Conservation (phyloP, 92 coral and sea anemone species). For the Zoanthus sansibaricus region DNA sequence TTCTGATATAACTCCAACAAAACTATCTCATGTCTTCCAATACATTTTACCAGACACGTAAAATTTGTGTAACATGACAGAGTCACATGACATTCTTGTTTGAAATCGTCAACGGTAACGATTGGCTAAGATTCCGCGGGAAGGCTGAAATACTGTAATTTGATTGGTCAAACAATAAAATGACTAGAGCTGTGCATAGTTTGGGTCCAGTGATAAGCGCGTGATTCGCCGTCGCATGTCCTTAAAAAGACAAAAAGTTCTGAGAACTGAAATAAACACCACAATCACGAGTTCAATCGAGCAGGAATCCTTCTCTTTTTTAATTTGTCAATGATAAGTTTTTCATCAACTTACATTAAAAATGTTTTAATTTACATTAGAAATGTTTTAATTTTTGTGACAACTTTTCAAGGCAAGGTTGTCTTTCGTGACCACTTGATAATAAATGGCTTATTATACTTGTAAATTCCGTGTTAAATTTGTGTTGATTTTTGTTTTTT, state of each 20-base stretch:
- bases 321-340: not conserved
- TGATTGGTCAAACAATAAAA: slow-evolving; percentile 69
- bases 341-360: not conserved
- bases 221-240: slow-evolving; percentile 61
- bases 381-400: not conserved
- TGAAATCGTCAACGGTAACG: slow-evolving; percentile 60
- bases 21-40: slow-evolving; percentile 38
- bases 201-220: slow-evolving; percentile 81
- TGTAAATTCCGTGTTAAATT: not conserved
- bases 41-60: slow-evolving; percentile 54
- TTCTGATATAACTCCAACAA: slow-evolving; percentile 3
- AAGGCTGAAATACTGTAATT: slow-evolving; percentile 52
- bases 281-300: slow-evolving; percentile 28
- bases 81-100: slow-evolving; percentile 84
- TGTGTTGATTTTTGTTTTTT: not conserved
- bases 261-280: not conserved
- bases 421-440: not conserved
- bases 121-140: slow-evolving; percentile 89
- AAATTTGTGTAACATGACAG: slow-evolving; percentile 49
- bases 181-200: slow-evolving; percentile 21
- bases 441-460: not conserved
- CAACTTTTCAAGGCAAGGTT: not conserved
- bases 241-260: slow-evolving; percentile 26
- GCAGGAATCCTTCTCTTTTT: not conserved
- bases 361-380: not conserved